Evolutionary conservation across 2,797 vertebrate genomes (phyloP).

Genomic region (Aulostomus chinensis): DNA sequence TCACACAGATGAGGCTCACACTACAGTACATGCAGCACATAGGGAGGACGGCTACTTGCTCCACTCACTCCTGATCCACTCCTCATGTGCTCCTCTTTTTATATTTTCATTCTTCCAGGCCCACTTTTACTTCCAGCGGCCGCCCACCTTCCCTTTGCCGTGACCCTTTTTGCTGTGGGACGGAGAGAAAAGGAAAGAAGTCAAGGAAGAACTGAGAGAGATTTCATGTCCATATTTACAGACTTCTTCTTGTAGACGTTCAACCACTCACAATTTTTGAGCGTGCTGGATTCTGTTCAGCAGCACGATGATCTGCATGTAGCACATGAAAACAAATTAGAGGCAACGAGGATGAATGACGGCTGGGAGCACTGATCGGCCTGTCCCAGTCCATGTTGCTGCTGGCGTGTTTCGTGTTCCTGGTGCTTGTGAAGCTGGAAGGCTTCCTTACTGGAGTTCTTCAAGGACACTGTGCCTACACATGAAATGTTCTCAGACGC

Average conservation of each 20-base stretch:
- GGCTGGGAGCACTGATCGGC: no score
- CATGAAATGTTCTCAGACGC: no score
- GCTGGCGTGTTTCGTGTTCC: neutral
- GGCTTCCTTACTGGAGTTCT: no score
- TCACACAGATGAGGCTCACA: no score
- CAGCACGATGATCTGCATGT: constrained; percentile 86
- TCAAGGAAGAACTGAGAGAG: neutral
- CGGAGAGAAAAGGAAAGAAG: neutral
- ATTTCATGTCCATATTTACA: neutral
- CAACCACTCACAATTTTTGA: constrained; percentile 89
- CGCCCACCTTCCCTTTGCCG: constrained; percentile 89
- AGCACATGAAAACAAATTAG: neutral
- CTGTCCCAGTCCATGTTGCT: neutral
- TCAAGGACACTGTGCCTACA: no score
- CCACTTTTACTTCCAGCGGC: constrained; percentile 88
- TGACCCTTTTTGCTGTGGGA: constrained; percentile 86
- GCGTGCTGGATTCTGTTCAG: constrained; percentile 92
- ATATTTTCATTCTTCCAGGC: neutral
- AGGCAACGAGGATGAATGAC: neutral
- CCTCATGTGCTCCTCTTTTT: neutral
- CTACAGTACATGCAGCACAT: no score
- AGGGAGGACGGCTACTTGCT: no score
- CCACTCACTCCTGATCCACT: no score
- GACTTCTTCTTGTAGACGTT: neutral
- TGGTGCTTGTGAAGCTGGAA: no score